phyloP scores from a whole-genome alignment of 2,797 vertebrate species.

The Gorsachius magnificus region DNA sequence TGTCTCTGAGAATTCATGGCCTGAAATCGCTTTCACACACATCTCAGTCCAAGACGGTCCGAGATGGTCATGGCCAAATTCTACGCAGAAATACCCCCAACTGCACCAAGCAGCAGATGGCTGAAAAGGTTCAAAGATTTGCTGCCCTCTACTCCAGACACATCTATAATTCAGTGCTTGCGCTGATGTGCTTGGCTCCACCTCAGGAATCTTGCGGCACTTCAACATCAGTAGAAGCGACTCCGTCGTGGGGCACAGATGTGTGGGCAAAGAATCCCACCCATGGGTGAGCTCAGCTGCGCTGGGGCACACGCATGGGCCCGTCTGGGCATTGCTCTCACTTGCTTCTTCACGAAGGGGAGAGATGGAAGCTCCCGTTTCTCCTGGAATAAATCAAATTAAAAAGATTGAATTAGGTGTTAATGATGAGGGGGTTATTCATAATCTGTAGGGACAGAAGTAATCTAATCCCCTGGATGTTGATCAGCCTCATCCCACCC shows the following conservation, averaged over 20 bases:
- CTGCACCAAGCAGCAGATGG: not conserved
- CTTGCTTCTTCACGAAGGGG: not conserved
- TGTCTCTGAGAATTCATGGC: not conserved
- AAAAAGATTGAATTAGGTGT: not conserved
- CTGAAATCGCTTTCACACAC: not conserved
- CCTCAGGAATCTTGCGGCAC: not conserved
- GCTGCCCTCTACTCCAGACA: not conserved
- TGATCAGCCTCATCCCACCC: not conserved
- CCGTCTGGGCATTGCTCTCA: fast-evolving
- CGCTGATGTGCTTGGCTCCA: not conserved
- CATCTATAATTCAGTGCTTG: not conserved
- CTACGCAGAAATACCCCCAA: fast-evolving
- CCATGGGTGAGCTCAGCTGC: not conserved
- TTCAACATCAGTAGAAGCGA: not conserved
- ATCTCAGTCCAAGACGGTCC: not conserved
- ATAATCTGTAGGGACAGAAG: not conserved
- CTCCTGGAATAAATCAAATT: not conserved
- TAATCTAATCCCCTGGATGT: not conserved
- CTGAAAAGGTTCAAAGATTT: not conserved
- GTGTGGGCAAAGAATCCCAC: not conserved
- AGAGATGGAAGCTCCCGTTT: not conserved
- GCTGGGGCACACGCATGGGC: fast-evolving
- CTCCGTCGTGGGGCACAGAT: fast-evolving
- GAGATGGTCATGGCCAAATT: not conserved
- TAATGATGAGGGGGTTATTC: fast-evolving